phyloP scores from a whole-genome alignment of 1,140 invertebrate genomes.

The Epicauta chinensis region DNA sequence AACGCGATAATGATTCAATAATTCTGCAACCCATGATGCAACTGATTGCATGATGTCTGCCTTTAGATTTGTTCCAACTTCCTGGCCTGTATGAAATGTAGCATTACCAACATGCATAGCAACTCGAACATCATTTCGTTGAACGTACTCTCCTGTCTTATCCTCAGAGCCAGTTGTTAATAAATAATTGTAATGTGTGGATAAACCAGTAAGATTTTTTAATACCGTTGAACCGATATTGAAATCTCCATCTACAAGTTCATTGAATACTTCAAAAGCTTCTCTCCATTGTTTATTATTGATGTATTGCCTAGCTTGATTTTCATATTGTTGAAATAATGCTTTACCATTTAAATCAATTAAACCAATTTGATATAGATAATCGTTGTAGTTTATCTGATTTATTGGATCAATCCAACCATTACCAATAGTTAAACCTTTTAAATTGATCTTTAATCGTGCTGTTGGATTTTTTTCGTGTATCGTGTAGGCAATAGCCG shows the following conservation, averaged over 20 bases:
- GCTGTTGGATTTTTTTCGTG: constrained; percentile 57
- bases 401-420: constrained; percentile 72
- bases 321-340: constrained; percentile 54
- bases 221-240: constrained; percentile 49
- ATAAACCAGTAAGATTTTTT: constrained; percentile 60
- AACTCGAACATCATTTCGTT: constrained; percentile 49
- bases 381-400: constrained; percentile 64
- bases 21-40: constrained; percentile 63
- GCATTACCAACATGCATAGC: constrained; percentile 48
- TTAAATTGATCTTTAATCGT: constrained; percentile 58
- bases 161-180: constrained; percentile 40
- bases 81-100: constrained; percentile 45
- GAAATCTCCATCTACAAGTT: constrained; percentile 57
- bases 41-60: constrained; percentile 79
- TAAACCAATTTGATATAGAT: constrained; percentile 69
- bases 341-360: constrained; percentile 55
- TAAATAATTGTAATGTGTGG: constrained; percentile 64
- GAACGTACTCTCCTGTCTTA: constrained; percentile 47
- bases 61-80: constrained; percentile 63
- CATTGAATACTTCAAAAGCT: constrained; percentile 61
- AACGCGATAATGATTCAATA: constrained; percentile 61
- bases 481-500: constrained; percentile 67
- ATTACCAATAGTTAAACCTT: constrained; percentile 77
- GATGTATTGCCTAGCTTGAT: constrained; percentile 53
- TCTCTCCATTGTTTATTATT: constrained; percentile 51